phyloP scores from a whole-genome alignment of 1,140 invertebrate genomes.

The Polyergus mexicanus region DNA sequence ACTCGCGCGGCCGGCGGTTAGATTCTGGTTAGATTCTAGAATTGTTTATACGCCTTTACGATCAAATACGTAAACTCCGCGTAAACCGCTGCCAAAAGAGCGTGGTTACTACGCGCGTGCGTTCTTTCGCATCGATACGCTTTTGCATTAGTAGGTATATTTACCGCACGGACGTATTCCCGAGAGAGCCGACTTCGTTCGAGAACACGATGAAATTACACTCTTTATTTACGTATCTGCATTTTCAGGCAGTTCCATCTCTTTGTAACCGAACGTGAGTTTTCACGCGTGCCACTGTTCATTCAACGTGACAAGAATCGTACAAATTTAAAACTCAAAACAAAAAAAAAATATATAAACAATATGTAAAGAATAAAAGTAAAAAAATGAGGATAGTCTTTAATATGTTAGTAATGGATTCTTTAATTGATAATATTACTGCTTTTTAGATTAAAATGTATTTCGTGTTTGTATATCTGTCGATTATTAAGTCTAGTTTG shows the following conservation, averaged over 20 bases:
- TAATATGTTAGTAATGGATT: not conserved
- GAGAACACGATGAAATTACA: slow-evolving; percentile 43
- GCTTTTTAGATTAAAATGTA: not conserved
- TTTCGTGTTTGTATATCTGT: not conserved
- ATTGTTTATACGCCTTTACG: slow-evolving; percentile 69
- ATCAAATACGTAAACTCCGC: slow-evolving; percentile 58
- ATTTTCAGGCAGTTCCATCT: slow-evolving; percentile 31
- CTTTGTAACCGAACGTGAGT: slow-evolving; percentile 23
- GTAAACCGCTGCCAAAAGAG: slow-evolving; percentile 59
- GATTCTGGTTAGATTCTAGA: slow-evolving; percentile 67
- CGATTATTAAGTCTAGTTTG: slow-evolving; percentile 5
- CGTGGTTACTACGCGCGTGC: slow-evolving; percentile 1
- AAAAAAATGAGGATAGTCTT: not conserved
- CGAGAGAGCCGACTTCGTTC: slow-evolving; percentile 32
- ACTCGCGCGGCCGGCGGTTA: not conserved
- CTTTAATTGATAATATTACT: not conserved
- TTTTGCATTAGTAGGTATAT: slow-evolving; percentile 52
- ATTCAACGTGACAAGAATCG: not conserved
- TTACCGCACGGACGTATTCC: slow-evolving; percentile 20
- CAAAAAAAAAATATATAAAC: not conserved
- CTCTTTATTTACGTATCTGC: slow-evolving; percentile 49
- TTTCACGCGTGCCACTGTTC: slow-evolving; percentile 21
- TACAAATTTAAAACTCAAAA: not conserved
- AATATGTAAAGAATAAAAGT: not conserved
- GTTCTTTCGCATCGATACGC: not conserved